Conservation (phyloP, 2,797 vertebrate species). For the Pangasius sanitwongsei region DNA sequence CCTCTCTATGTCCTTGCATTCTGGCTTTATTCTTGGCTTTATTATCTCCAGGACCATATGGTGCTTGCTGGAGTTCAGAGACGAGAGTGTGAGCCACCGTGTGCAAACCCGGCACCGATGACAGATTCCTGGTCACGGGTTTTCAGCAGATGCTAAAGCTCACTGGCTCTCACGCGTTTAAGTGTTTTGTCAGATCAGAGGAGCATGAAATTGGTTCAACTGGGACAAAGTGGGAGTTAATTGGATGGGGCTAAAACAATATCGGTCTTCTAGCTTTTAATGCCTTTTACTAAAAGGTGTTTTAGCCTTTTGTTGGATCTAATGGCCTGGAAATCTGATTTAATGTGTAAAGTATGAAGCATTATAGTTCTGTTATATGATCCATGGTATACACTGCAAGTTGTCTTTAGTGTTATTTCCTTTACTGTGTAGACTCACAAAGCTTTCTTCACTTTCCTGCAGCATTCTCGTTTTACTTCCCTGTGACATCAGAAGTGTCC, state of each 20-base stretch:
- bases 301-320: conserved; percentile 43
- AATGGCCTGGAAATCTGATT: conserved; percentile 30
- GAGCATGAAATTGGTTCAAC: conserved; percentile 71
- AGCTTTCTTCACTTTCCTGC: conserved; percentile 42
- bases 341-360: conserved; percentile 24
- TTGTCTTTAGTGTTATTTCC: conserved; percentile 12
- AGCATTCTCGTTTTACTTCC: conserved; percentile 44
- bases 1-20: conserved; percentile 25
- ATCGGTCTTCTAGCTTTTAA: conserved; percentile 63
- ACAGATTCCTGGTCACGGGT: conserved; percentile 52
- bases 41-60: conserved; percentile 48
- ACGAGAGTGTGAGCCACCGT: conserved; percentile 29
- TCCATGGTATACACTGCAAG: neutral
- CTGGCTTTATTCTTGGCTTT: conserved; percentile 25
- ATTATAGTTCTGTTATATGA: conserved; percentile 15
- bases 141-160: conserved; percentile 63
- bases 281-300: conserved; percentile 61
- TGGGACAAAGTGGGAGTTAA: conserved; percentile 67
- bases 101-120: conserved; percentile 48
- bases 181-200: conserved; percentile 67
- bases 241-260: conserved; percentile 65
- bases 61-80: conserved; percentile 40
- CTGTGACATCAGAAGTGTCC: conserved; percentile 56
- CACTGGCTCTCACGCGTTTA: conserved; percentile 49
- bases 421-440: conserved; percentile 1